Percentiles rank a stretch among this genome's conserved stretches.
These are phyloP conservation scores for Plecotus auritus DNA, from an alignment of 2,113 vertebrate genomes.

Conservation along the genomic window DNA sequence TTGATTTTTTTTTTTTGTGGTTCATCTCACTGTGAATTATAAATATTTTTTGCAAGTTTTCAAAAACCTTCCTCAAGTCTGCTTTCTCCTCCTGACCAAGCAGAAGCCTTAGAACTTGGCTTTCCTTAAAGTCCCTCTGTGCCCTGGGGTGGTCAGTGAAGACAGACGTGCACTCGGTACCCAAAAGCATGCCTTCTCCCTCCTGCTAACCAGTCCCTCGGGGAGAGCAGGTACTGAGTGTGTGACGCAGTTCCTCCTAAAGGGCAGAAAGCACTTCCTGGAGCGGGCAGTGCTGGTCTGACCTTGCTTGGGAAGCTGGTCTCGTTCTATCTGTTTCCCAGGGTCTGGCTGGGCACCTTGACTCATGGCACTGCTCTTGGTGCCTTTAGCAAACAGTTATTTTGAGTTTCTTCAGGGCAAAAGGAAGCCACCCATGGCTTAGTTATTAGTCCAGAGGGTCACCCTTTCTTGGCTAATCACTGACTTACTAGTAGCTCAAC, in stretches of 20 bases:
- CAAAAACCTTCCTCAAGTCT: slow-evolving; percentile 36
- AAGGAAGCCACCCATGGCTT: neutral
- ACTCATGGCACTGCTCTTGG: neutral
- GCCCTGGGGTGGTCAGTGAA: neutral
- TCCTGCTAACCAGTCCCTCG: neutral
- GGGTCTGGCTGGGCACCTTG: neutral
- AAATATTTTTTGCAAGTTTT: slow-evolving; percentile 45
- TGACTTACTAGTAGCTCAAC: neutral
- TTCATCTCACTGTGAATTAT: slow-evolving; percentile 61
- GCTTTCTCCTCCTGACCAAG: neutral
- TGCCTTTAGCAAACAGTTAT: neutral
- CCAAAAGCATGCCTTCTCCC: neutral
- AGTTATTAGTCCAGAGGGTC: neutral
- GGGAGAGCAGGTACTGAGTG: neutral
- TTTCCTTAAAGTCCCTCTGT: neutral
- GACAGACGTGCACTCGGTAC: neutral
- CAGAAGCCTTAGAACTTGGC: neutral
- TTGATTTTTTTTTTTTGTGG: slow-evolving; percentile 7
- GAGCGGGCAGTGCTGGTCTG: neutral
- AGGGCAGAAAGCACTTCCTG: neutral
- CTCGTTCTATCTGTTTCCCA: neutral
- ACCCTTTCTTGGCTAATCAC: neutral
- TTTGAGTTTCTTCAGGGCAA: neutral
- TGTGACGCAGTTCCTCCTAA: neutral
- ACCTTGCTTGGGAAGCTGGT: neutral